Conservation (phyloP, 2,797 vertebrate species). For the Sebastes reedi region DNA sequence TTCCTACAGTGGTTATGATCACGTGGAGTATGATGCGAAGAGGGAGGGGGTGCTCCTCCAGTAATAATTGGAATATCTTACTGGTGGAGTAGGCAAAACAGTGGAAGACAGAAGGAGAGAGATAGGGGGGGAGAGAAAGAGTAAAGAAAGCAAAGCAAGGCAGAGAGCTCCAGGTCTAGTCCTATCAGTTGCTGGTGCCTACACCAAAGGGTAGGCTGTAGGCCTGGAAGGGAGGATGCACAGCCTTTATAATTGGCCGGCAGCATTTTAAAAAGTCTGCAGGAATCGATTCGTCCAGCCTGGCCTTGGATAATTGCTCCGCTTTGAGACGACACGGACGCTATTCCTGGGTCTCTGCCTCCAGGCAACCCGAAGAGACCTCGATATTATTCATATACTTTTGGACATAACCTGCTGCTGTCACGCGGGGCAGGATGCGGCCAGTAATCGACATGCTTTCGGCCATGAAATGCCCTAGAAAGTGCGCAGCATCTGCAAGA, state of each 20-base stretch:
- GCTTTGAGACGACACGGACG: conserved; percentile 69
- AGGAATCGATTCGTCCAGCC: conserved; percentile 75
- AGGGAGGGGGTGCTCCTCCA: conserved; percentile 28
- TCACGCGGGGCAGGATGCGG: conserved; percentile 16
- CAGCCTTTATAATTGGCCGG: conserved; percentile 70
- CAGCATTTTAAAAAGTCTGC: conserved; percentile 74
- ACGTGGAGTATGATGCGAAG: conserved; percentile 70
- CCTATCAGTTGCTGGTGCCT: conserved; percentile 12
- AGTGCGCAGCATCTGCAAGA: conserved; percentile 8
- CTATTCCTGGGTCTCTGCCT: conserved; percentile 58
- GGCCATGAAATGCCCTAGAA: conserved; percentile 30
- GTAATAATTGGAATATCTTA: conserved; percentile 65
- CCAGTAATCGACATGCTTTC: conserved; percentile 50
- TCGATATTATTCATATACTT: conserved; percentile 53
- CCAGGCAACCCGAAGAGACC: conserved; percentile 41
- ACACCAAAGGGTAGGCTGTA: conserved; percentile 37
- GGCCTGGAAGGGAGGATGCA: conserved; percentile 18
- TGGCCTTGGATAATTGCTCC: conserved; percentile 71
- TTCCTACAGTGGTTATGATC: conserved; percentile 72
- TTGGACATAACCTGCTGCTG: conserved; percentile 18
- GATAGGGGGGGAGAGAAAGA: not conserved
- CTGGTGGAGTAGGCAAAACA: conserved; percentile 69
- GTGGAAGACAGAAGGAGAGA: not conserved
- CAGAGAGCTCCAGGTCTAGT: not conserved
- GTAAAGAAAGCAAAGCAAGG: not conserved